Base-by-base conservation (phyloP, 2,113 vertebrate species). In the Polypterus senegalus region DNA sequence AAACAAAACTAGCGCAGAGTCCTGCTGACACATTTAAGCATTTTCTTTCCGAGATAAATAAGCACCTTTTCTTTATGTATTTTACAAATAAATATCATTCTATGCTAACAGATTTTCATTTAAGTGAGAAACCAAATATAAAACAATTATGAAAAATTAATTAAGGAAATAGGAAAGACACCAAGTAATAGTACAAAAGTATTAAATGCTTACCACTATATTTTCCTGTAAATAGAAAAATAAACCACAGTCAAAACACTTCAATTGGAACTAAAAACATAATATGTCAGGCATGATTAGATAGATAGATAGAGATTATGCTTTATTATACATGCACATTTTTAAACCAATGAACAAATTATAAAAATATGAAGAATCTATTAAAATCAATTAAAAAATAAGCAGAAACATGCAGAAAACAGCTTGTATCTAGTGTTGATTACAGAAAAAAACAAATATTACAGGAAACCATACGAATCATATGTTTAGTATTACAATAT, bases 401-500 rank as follows among this genome's bases (percentile, higher is more conserved):
- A 27, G 27, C 27, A 27, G 2, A 27, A 27, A 27, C 66, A 72
- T 46, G 9, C 56, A 47, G 11, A 74, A 71, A 74, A 68, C 74
- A 65, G 66, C 65, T 74, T 68, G 73, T 63, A 11, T 64, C 44
- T 67, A 48, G 64, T 57, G 59, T 58, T 63, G 67, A 75, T 68
- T 66, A 61, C 57, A 69, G 58, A 75, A 71, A 71, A 64, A 46
- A 58, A 59, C 9, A 47, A 56, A 6, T 9, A 53, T 3, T 55
- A 11, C 7, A 27, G 27, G 27, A 27, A 27, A 27, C 27, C 27
- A 27, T 27, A 27, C 2, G 27, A 27, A 27, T 27, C 27, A 27
- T 27, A 27, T 27, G 2, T 27, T 27, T 27, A 27, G 27, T 27
- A 27, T 27, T 27, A 27, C 51, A 48, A 53, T 9, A 11, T 8